A percentile compares a stretch with the other conserved stretches of the same genome.
phyloP scores from a whole-genome alignment of 2,888 invertebrate species.

The Yponomeuta cagnagella region DNA sequence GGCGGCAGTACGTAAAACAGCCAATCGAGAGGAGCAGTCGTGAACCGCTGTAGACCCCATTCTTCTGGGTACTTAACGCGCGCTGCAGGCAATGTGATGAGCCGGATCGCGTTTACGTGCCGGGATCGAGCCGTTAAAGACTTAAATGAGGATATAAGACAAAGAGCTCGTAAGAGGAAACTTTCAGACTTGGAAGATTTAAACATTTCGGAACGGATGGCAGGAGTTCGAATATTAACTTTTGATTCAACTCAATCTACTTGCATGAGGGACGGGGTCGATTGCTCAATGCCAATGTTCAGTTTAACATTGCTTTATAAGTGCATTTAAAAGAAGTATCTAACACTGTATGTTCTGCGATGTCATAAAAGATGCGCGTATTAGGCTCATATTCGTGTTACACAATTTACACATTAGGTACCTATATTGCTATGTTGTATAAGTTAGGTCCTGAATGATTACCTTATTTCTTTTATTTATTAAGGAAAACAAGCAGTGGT shows the following conservation, averaged over 20 bases:
- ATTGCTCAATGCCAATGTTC: too few species aligned
- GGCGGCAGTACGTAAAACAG: slow-evolving; percentile 24
- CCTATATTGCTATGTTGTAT: too few species aligned
- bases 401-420: too few species aligned
- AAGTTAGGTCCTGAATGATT: too few species aligned
- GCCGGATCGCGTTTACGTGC: slow-evolving; percentile 55
- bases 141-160: not conserved
- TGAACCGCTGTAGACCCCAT: slow-evolving; percentile 24
- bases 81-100: slow-evolving; percentile 53
- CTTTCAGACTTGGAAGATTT: not conserved
- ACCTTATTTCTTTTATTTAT: too few species aligned
- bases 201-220: not conserved
- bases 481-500: too few species aligned
- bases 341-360: too few species aligned
- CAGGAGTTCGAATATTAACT: not conserved
- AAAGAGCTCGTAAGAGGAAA: slow-evolving; percentile 9
- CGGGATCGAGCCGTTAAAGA: slow-evolving; percentile 36
- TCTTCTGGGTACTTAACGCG: slow-evolving; percentile 47
- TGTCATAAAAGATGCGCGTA: too few species aligned
- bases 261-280: not conserved
- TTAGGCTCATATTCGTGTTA: too few species aligned
- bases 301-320: too few species aligned
- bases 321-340: too few species aligned
- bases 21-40: slow-evolving; percentile 19
- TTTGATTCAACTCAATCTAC: not conserved